Evolutionary conservation across 2,113 vertebrate species (phyloP).

Genomic region (Saimiri boliviensis): DNA sequence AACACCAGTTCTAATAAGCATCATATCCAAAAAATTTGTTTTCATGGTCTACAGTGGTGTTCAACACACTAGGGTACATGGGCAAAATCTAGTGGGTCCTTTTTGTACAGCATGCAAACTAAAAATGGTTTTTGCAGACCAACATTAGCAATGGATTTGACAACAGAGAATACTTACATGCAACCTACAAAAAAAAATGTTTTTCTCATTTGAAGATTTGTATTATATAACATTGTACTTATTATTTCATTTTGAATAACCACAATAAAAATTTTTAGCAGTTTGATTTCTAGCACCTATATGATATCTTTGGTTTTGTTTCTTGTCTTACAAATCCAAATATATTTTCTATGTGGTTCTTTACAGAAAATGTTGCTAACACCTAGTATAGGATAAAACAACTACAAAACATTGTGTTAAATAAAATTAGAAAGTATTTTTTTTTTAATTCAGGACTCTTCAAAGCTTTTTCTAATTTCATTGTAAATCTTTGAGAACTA

Average conservation of each 20-base stretch:
- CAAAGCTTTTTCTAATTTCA: not conserved
- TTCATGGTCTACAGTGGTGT: not conserved
- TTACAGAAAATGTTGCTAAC: not conserved
- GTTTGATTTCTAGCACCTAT: not conserved
- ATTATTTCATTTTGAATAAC: not conserved
- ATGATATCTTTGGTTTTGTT: not conserved
- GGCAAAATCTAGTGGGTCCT: not conserved
- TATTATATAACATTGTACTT: not conserved
- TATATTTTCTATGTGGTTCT: not conserved
- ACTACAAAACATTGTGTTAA: not conserved
- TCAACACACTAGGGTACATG: not conserved
- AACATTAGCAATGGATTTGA: not conserved
- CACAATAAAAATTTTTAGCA: not conserved
- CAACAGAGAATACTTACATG: not conserved
- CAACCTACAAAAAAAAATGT: not conserved
- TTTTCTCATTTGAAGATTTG: not conserved
- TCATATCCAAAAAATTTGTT: not conserved
- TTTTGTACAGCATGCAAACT: not conserved
- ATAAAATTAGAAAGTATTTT: not conserved
- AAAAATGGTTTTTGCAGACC: not conserved
- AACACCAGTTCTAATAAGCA: not conserved
- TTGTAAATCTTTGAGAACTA: not conserved
- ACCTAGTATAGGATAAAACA: not conserved
- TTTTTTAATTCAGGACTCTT: not conserved
- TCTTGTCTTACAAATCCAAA: not conserved